Percentiles rank a stretch among this genome's conserved stretches.
Conservation (phyloP, 2,888 invertebrate species). For the Pyrocoelia pectoralis region DNA sequence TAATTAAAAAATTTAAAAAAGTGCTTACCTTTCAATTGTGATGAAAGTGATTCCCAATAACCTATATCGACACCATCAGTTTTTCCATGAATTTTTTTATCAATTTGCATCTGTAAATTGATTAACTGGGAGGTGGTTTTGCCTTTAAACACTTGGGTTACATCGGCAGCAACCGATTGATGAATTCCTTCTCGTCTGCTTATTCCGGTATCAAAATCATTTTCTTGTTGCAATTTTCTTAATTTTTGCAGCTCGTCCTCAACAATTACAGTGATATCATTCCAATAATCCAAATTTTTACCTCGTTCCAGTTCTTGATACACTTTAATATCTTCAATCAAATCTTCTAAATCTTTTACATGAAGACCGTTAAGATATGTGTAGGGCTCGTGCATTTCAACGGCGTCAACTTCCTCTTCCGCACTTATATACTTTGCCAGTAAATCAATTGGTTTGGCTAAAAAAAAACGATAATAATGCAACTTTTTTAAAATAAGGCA, state of each 20-base stretch:
- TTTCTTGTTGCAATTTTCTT: constrained; percentile 73
- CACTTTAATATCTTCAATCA: constrained; percentile 95
- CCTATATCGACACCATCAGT: constrained; percentile 94
- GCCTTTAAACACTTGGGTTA: constrained; percentile 89
- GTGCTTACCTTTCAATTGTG: constrained; percentile 82
- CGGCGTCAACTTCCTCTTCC: constrained; percentile 87
- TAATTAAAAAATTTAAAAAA: background rate
- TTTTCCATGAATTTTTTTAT: constrained; percentile 82
- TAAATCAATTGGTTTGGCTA: constrained; percentile 96
- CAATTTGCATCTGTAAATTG: constrained; percentile 84
- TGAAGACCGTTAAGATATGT: constrained; percentile 92
- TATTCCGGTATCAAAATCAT: constrained; percentile 66
- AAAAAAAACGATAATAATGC: no score
- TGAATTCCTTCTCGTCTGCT: constrained; percentile 75
- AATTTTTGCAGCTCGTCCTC: constrained; percentile 91
- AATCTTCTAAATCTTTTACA: constrained; percentile 91
- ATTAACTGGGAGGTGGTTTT: constrained; percentile 89
- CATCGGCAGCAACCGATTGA: constrained; percentile 89
- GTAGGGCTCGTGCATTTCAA: constrained; percentile 99
- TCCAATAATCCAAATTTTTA: constrained; percentile 92
- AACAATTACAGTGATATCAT: constrained; percentile 94
- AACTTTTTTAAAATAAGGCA: no score
- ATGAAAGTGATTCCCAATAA: constrained; percentile 96
- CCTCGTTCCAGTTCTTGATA: constrained; percentile 93
- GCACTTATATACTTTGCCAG: constrained; percentile 95